These are phyloP conservation scores for Zaprionus gabonicus DNA, from an alignment of 1,140 invertebrate genomes.

Conservation along the genomic window DNA sequence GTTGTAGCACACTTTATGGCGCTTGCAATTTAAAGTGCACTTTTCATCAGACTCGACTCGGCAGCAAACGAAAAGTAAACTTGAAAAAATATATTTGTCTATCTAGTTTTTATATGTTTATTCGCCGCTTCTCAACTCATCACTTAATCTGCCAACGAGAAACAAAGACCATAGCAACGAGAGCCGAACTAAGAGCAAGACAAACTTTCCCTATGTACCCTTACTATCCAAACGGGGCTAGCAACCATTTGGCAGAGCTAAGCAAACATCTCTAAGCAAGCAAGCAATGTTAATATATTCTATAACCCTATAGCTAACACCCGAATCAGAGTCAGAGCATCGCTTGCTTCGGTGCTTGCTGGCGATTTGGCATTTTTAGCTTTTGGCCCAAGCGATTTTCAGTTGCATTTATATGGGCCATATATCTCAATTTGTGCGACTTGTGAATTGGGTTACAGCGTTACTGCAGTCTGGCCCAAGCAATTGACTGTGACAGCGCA, in stretches of 20 bases:
- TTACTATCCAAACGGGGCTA: not conserved
- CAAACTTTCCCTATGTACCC: slow-evolving; percentile 35
- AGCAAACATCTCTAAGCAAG: not conserved
- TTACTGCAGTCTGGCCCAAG: slow-evolving; percentile 22
- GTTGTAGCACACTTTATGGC: slow-evolving; percentile 57
- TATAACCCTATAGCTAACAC: not conserved
- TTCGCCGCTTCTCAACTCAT: slow-evolving; percentile 52
- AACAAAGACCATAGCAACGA: slow-evolving; percentile 33
- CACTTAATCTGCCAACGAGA: slow-evolving; percentile 67
- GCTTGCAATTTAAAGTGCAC: slow-evolving; percentile 61
- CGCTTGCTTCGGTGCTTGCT: not conserved
- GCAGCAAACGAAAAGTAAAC: slow-evolving; percentile 49
- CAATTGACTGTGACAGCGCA: slow-evolving; percentile 55
- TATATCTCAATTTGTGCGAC: slow-evolving; percentile 62
- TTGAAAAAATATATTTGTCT: slow-evolving; percentile 47
- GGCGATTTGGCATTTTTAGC: not conserved
- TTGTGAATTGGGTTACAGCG: slow-evolving; percentile 54
- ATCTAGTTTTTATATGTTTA: slow-evolving; percentile 53
- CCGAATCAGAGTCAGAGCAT: slow-evolving; percentile 3
- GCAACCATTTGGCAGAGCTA: not conserved
- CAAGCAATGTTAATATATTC: not conserved
- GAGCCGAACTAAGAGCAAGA: slow-evolving; percentile 33
- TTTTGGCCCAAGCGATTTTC: slow-evolving; percentile 30
- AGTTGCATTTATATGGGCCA: slow-evolving; percentile 48
- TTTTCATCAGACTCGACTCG: slow-evolving; percentile 42